phyloP scores from a whole-genome alignment of 2,888 invertebrate genomes.

The Diaprepes abbreviatus region DNA sequence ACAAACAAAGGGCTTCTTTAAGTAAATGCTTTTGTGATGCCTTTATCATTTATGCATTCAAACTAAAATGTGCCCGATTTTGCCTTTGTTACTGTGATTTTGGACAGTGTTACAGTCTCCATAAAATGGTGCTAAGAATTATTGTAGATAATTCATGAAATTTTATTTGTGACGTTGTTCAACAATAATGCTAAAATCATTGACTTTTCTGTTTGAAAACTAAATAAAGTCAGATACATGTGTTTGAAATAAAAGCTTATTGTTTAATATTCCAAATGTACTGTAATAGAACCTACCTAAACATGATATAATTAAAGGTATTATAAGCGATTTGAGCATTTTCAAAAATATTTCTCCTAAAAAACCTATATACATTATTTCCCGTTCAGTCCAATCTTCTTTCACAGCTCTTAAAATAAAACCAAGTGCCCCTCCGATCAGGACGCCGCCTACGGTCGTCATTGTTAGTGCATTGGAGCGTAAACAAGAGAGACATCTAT shows the following conservation, averaged over 20 bases:
- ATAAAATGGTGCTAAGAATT: too few relatives aligned
- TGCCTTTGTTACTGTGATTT: too few relatives aligned
- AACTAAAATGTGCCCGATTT: too few relatives aligned
- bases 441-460: slow-evolving; percentile 72
- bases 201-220: too few relatives aligned
- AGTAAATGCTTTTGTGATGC: too few relatives aligned
- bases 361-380: slow-evolving; percentile 79
- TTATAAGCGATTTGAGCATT: slow-evolving; percentile 81
- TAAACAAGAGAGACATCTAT: slow-evolving; percentile 60
- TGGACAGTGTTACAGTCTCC: too few relatives aligned
- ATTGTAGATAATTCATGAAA: too few relatives aligned
- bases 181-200: too few relatives aligned
- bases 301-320: slow-evolving; percentile 79
- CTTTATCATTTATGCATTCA: too few relatives aligned
- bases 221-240: too few relatives aligned
- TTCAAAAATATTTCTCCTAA: slow-evolving; percentile 77
- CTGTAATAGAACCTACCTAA: slow-evolving; percentile 48
- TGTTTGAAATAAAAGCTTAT: neutral
- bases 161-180: too few relatives aligned
- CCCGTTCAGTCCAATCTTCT: slow-evolving; percentile 70
- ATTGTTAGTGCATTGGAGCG: slow-evolving; percentile 71
- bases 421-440: slow-evolving; percentile 69
- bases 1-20: too few relatives aligned
- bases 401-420: slow-evolving; percentile 46
- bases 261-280: neutral